A percentile compares a stretch with the other conserved stretches of the same genome.
Conservation (phyloP, 1,140 invertebrate genomes). For the Latrodectus geometricus region DNA sequence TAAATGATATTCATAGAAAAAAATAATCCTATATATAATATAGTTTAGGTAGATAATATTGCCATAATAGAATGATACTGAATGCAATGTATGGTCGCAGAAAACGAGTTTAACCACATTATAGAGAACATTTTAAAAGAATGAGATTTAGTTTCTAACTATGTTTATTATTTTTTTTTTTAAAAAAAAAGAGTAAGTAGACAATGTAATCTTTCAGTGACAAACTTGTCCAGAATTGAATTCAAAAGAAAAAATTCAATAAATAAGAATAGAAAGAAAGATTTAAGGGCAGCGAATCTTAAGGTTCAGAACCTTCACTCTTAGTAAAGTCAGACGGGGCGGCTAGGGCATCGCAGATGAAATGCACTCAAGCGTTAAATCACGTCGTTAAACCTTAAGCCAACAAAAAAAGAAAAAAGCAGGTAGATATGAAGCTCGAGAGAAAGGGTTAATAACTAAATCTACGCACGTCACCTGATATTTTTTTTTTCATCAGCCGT, state of each 20-base stretch:
- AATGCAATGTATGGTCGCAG: no score
- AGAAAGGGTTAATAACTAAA: constrained; percentile 40
- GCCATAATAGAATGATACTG: no score
- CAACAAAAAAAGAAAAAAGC: not conserved
- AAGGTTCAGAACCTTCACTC: constrained; percentile 27
- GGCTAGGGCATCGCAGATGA: constrained; percentile 15
- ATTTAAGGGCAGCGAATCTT: not conserved
- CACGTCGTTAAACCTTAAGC: constrained; percentile 19
- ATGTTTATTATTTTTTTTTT: no score
- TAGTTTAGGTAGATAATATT: no score
- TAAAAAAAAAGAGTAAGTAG: no score
- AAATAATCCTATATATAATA: no score
- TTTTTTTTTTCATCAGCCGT: not conserved
- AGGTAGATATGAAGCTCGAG: not conserved
- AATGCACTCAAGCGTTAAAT: constrained; percentile 37
- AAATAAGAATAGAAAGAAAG: not conserved
- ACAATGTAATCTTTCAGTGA: no score
- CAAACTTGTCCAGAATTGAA: not conserved
- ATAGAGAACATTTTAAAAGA: no score
- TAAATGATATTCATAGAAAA: no score
- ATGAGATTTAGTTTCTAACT: no score
- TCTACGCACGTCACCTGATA: not conserved
- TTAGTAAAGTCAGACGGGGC: not conserved
- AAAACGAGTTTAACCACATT: no score
- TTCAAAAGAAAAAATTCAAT: not conserved